Percentiles rank a stretch among this genome's conserved stretches.
Evolutionary conservation across 2,888 invertebrate species (phyloP).

Genomic region (Agriopis marginaria): DNA sequence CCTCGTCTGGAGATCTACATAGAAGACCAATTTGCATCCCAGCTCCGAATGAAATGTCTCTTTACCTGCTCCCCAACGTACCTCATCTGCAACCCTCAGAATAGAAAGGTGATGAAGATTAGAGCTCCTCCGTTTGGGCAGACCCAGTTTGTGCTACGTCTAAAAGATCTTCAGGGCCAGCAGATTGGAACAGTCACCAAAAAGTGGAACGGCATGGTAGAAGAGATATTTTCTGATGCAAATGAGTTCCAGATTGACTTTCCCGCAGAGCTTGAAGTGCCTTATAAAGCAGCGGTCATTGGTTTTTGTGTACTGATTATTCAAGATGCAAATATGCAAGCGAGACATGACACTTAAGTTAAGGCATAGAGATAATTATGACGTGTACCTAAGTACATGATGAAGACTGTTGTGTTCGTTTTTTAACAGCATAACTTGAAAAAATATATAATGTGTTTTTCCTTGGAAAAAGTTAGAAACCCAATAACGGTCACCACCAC

Average conservation of each 20-base stretch:
- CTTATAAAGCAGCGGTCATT: slow-evolving; percentile 12
- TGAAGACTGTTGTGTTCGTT: too few species aligned
- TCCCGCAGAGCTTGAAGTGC: slow-evolving; percentile 10
- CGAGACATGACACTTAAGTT: background rate
- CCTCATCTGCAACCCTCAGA: background rate
- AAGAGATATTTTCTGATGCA: slow-evolving; percentile 2
- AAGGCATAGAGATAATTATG: too few species aligned
- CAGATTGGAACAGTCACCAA: slow-evolving; percentile 16
- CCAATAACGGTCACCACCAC: too few species aligned
- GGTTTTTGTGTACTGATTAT: slow-evolving; percentile 10
- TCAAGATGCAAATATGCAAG: slow-evolving; percentile 13
- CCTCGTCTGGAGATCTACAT: slow-evolving; percentile 7
- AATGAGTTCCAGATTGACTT: slow-evolving; percentile 9
- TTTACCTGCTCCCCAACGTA: slow-evolving; percentile 13
- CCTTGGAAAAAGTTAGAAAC: too few species aligned
- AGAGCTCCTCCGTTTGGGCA: slow-evolving; percentile 6
- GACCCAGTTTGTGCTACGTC: slow-evolving; percentile 1
- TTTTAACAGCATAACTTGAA: too few species aligned
- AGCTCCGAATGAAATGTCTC: slow-evolving; percentile 6
- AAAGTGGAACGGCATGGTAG: slow-evolving; percentile 3
- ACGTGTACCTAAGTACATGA: too few species aligned
- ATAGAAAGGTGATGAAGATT: slow-evolving; percentile 2
- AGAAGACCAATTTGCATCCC: background rate
- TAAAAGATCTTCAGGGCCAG: slow-evolving; percentile 11
- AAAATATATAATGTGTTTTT: too few species aligned